phyloP scores from a whole-genome alignment of 2,888 invertebrate species.

The Magallana nippona region DNA sequence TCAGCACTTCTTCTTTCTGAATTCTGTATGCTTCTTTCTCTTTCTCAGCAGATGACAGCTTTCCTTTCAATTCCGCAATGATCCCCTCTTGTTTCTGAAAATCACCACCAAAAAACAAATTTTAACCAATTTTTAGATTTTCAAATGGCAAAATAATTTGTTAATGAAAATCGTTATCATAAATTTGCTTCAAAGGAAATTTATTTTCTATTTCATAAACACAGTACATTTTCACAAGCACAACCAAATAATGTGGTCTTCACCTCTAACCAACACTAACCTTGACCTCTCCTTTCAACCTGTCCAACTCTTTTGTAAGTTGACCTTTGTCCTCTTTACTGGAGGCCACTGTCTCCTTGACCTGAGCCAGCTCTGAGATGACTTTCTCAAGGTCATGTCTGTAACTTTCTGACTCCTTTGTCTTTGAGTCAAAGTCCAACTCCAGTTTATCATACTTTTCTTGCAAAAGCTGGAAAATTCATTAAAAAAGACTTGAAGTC shows the following conservation, averaged over 20 bases:
- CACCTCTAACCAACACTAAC: constrained; percentile 49
- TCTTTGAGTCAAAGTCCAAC: constrained; percentile 52
- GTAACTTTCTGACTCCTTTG: constrained; percentile 52
- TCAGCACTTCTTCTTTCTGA: constrained; percentile 70
- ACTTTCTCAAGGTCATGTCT: constrained; percentile 65
- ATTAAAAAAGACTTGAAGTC: too few species aligned
- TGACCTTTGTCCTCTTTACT: constrained; percentile 64
- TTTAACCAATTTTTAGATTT: background rate
- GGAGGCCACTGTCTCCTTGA: constrained; percentile 60
- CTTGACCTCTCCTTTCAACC: constrained; percentile 61
- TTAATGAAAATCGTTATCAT: too few species aligned
- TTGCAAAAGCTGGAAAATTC: constrained; percentile 11
- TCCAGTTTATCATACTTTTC: constrained; percentile 2
- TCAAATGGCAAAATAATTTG: background rate
- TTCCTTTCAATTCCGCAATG: constrained; percentile 55
- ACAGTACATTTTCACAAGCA: background rate
- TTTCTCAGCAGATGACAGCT: constrained; percentile 62
- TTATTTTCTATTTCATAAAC: too few species aligned
- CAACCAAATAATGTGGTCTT: background rate
- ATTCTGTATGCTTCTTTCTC: constrained; percentile 70
- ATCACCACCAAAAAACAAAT: background rate
- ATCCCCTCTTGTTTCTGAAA: constrained; percentile 48
- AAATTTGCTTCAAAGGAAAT: too few species aligned
- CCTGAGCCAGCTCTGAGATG: constrained; percentile 63
- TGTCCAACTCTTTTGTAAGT: constrained; percentile 58